A percentile compares a stretch with the other conserved stretches of the same genome.
These are phyloP conservation scores for Calyptomena viridis DNA, from an alignment of 2,113 vertebrate genomes.

Conservation along the genomic window DNA sequence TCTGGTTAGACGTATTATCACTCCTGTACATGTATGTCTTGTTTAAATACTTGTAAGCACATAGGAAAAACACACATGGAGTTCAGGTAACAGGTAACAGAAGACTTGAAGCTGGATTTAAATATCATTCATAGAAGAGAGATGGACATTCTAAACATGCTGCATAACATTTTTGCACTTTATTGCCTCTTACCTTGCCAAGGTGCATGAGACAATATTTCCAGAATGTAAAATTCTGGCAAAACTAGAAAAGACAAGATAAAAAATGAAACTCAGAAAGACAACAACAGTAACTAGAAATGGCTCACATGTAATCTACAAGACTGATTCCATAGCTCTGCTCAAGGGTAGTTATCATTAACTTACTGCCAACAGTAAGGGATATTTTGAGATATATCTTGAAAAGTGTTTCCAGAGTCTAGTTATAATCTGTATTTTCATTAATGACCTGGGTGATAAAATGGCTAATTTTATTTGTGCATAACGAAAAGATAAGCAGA, in stretches of 20 bases:
- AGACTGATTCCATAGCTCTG: not conserved
- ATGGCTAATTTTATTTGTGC: not conserved
- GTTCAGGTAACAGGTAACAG: not conserved
- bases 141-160: not conserved
- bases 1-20: not conserved
- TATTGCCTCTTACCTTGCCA: not conserved
- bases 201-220: not conserved
- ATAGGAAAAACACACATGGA: not conserved
- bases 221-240: not conserved
- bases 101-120: not conserved
- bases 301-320: not conserved
- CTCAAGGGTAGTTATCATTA: not conserved
- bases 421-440: not conserved
- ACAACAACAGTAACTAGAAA: not conserved
- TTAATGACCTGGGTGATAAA: not conserved
- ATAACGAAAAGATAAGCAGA: not conserved
- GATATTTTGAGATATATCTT: not conserved
- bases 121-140: not conserved
- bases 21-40: not conserved
- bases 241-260: not conserved
- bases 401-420: not conserved
- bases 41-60: fast-evolving
- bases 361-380: not conserved
- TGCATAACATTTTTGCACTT: not conserved
- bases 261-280: not conserved